These are phyloP conservation scores for Geothlypis trichas DNA, from an alignment of 2,113 vertebrate genomes.

Conservation along the genomic window DNA sequence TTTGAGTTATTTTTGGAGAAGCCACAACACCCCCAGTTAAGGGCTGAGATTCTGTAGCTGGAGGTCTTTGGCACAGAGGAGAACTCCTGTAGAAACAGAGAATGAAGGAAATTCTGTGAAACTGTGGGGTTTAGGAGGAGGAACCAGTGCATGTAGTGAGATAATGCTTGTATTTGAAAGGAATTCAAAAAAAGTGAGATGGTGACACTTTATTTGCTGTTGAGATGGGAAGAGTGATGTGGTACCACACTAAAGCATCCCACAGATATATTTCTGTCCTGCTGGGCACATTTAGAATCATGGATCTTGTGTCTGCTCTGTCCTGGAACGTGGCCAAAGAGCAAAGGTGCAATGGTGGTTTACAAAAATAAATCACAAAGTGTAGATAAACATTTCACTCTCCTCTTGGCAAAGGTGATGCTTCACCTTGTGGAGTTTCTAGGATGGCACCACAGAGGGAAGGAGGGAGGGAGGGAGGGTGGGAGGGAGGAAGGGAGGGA, in stretches of 20 bases:
- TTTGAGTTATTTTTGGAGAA: not conserved
- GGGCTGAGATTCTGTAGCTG: not conserved
- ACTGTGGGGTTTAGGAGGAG: not conserved
- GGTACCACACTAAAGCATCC: rapidly evolving
- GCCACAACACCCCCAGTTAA: not conserved
- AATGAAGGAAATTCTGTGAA: not conserved
- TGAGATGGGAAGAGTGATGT: not conserved
- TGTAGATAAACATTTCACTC: not conserved
- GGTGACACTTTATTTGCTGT: not conserved
- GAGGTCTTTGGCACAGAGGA: not conserved
- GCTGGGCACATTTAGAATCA: not conserved
- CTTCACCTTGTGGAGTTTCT: not conserved
- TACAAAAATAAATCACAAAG: not conserved
- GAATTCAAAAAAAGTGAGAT: not conserved
- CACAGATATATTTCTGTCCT: rapidly evolving
- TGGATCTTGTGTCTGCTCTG: not conserved
- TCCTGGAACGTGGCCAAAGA: not conserved
- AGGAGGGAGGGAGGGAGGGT: not conserved
- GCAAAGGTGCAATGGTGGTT: not conserved
- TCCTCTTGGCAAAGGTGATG: not conserved
- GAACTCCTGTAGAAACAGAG: not conserved
- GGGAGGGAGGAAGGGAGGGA: not conserved
- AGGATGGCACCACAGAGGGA: not conserved
- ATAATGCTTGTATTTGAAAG: not conserved
- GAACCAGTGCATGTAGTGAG: not conserved